Evolutionary conservation across 2,888 invertebrate genomes (phyloP), one percentile per base, ranked within the genome.

Genomic region (Drosophila glabriapex): DNA sequence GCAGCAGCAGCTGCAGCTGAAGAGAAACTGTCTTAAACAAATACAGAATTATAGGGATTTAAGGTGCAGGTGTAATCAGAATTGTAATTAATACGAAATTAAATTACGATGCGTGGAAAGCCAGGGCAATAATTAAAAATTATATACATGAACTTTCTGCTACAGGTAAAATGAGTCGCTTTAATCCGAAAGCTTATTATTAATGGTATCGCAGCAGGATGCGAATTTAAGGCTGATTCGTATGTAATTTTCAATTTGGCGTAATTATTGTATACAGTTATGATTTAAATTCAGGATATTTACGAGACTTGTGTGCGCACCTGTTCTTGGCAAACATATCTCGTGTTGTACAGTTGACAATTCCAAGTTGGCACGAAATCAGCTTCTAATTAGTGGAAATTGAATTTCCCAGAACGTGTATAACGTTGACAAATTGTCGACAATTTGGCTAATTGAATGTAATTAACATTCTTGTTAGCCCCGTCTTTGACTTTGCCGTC

Each of bases 361-460:
- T 52, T 25, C 16, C 22, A 16, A 62, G 41, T 25, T 43, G 22
- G 0, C 25, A 14, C 41, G 31, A 79, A 68, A 80, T 78, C 65
- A 46, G 68, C 64, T 63, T 33, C 64, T 70, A 80, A 83, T 82
- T 82, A 81, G 71, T 35, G 29, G 12, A 67, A 73, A 64, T 73
- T 52, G 43, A 50, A 80, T 68, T 70, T 52, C 31, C 28, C 19
- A 25, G 43, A 76, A 65, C 60, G 80, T 62, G 68, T 67, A 50
- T 55, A 65, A 72, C 73, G 62, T 76, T 82, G 80, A 78, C 78
- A 82, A 82, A 85, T 70, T 77, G 80, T 74, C 80, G 71, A 75
- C 89, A 89, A 89, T 87, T 87, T 85, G 78, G 78, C 78, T 89
- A 87, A 87, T 87, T 87, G 88, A 89, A 75, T 76, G 83, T 80